Percentiles rank a stretch among this genome's conserved stretches.
These are phyloP conservation scores for Nephila pilipes DNA, from an alignment of 1,140 invertebrate genomes.

Conservation along the genomic window DNA sequence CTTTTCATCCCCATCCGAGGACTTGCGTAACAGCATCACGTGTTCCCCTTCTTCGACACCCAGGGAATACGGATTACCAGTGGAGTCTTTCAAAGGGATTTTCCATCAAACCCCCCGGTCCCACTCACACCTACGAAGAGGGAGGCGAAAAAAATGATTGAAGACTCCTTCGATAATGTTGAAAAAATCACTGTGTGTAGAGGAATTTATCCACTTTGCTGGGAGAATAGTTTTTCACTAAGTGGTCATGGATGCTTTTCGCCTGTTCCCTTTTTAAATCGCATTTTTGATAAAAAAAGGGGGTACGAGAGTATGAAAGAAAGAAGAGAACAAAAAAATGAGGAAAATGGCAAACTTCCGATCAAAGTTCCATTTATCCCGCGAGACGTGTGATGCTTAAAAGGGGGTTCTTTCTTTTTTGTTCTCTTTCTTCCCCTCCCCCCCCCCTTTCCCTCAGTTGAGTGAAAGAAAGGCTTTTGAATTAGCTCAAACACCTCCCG, in stretches of 20 bases:
- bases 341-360: slow-evolving; percentile 38
- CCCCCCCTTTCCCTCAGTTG: not conserved
- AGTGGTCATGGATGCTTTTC: slow-evolving; percentile 55
- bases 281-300: slow-evolving; percentile 65
- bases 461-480: not conserved
- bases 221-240: slow-evolving; percentile 72
- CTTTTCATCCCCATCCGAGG: not conserved
- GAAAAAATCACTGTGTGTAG: slow-evolving; percentile 74
- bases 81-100: slow-evolving; percentile 68
- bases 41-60: slow-evolving; percentile 18
- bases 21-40: slow-evolving; percentile 72
- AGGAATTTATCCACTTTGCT: slow-evolving; percentile 75
- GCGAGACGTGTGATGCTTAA: slow-evolving; percentile 72
- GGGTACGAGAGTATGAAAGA: slow-evolving; percentile 11
- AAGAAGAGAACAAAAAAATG: not conserved
- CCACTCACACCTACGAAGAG: slow-evolving; percentile 41
- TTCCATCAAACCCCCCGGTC: not conserved
- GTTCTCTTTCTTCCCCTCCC: not conserved
- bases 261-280: slow-evolving; percentile 62
- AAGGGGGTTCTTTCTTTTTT: slow-evolving; percentile 35
- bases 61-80: slow-evolving; percentile 71
- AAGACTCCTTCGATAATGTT: slow-evolving; percentile 70
- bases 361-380: slow-evolving; percentile 75
- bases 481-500: slow-evolving; percentile 25
- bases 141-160: slow-evolving; percentile 63